These are phyloP conservation scores for Beris morrisii DNA, from an alignment of 2,888 invertebrate genomes.

Conservation along the genomic window DNA sequence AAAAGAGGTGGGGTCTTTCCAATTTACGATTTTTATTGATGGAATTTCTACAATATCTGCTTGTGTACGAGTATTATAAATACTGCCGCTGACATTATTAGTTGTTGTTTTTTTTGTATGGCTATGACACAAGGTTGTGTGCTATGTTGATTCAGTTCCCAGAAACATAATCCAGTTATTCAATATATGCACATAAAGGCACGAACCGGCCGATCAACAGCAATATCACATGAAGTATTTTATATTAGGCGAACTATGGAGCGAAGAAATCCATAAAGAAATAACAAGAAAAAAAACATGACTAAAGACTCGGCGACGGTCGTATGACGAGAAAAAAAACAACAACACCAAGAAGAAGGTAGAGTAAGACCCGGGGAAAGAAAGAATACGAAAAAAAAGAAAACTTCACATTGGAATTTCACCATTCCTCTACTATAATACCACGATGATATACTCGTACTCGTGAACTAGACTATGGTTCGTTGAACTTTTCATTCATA, in stretches of 20 bases:
- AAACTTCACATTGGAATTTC: slow-evolving; percentile 33
- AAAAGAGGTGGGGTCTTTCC: no score
- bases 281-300: slow-evolving; percentile 10
- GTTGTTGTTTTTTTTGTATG: no score
- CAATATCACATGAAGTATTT: no score
- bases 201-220: background rate
- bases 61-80: no score
- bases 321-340: slow-evolving; percentile 14
- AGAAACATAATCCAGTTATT: slow-evolving; percentile 28
- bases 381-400: slow-evolving; percentile 22
- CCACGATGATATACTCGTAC: slow-evolving; percentile 18
- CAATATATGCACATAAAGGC: slow-evolving; percentile 20
- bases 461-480: slow-evolving; percentile 41
- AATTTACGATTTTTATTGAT: no score
- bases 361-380: slow-evolving; percentile 1
- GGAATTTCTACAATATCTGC: no score
- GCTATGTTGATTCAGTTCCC: slow-evolving; percentile 10
- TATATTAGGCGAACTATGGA: slow-evolving; percentile 2
- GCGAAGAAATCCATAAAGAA: slow-evolving; percentile 19
- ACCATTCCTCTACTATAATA: slow-evolving; percentile 29
- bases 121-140: no score
- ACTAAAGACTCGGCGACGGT: slow-evolving; percentile 12
- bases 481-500: slow-evolving; percentile 53
- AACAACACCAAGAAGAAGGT: slow-evolving; percentile 12
- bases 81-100: no score